Evolutionary conservation across 2,888 invertebrate genomes (phyloP), one percentile per base, ranked within the genome.

Genomic region (Archips xylosteana): DNA sequence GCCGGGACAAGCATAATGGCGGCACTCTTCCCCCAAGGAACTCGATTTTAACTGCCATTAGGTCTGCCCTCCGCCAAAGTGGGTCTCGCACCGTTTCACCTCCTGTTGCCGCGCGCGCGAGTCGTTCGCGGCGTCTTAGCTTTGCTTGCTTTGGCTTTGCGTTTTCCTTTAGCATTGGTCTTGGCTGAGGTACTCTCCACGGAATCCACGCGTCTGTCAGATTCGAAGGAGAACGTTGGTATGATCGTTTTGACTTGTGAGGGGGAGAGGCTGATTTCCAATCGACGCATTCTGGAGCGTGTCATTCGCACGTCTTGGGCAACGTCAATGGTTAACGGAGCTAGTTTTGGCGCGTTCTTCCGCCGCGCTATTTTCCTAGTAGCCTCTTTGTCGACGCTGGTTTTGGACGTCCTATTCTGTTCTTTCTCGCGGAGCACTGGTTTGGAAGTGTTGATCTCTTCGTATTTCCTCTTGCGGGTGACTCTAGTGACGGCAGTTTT

Each of bases 401-500:
- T 80, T 9, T 80, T 76, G 5, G 88, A 85, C 0, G 87, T 77
- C 0, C 91, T 89, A 66, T 92, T 94, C 67, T 94, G 94, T 0
- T 91, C 92, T 65, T 93, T 94, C 70, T 94, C 94, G n/a, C 94
- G 82, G 0, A 94, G 77, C 0, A 93, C 92, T 0, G 92, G 92
- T 73, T 91, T 94, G 0, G 82, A 32, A 12, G 88, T 92, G 0
- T 82, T 80, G 0, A 82, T 80, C 39, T 93, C 92, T 10, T 92
- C 92, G 68, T 87, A 82, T 15, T 85, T 87, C 34, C 94, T 78
- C 76, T 94, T 94, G 1, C 94, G 80, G 0, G 92, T 92, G 3
- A 78, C 83, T 66, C 89, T 81, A 0, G 87, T 86, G 1, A 83
- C 81, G 0, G 78, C 77, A 0, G 85, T 83, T 75, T 91, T 93